phyloP scores from a whole-genome alignment of 2,888 invertebrate species.

The Diloba caeruleocephala region DNA sequence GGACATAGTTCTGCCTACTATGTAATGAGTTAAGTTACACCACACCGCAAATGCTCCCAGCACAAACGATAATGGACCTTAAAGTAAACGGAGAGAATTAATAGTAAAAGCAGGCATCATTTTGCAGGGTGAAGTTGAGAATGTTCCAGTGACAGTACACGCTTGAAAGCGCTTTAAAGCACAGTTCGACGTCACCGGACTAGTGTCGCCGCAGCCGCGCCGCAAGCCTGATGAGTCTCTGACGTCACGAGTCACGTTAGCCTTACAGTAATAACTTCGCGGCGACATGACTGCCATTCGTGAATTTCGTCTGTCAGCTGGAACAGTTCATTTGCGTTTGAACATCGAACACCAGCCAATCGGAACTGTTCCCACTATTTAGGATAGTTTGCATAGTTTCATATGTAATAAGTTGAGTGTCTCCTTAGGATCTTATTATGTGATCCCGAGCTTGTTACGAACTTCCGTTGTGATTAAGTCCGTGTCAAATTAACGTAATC shows the following conservation, averaged over 20 bases:
- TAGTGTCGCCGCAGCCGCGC: slow-evolving; percentile 19
- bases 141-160: slow-evolving; percentile 33
- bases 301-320: slow-evolving; percentile 15
- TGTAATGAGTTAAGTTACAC: slow-evolving; percentile 65
- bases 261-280: slow-evolving; percentile 34
- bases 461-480: slow-evolving; percentile 34
- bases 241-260: slow-evolving; percentile 26
- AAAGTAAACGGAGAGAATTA: slow-evolving; percentile 5
- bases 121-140: slow-evolving; percentile 40
- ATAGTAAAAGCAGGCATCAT: slow-evolving; percentile 10
- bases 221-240: slow-evolving; percentile 17
- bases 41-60: slow-evolving; percentile 11
- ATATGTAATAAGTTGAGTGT: slow-evolving; percentile 17
- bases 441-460: slow-evolving; percentile 33
- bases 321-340: slow-evolving; percentile 15
- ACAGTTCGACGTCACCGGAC: slow-evolving; percentile 31
- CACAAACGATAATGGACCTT: slow-evolving; percentile 25
- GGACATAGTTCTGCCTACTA: slow-evolving; percentile 62
- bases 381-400: slow-evolving; percentile 18
- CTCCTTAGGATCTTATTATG: slow-evolving; percentile 6
- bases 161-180: slow-evolving; percentile 48
- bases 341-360: slow-evolving; percentile 6
- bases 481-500: slow-evolving; percentile 49
- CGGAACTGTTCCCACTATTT: slow-evolving; percentile 4
- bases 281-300: slow-evolving; percentile 39